Conservation (phyloP, 2,113 vertebrate genomes). For the Speoplatyrhinus poulsoni region DNA sequence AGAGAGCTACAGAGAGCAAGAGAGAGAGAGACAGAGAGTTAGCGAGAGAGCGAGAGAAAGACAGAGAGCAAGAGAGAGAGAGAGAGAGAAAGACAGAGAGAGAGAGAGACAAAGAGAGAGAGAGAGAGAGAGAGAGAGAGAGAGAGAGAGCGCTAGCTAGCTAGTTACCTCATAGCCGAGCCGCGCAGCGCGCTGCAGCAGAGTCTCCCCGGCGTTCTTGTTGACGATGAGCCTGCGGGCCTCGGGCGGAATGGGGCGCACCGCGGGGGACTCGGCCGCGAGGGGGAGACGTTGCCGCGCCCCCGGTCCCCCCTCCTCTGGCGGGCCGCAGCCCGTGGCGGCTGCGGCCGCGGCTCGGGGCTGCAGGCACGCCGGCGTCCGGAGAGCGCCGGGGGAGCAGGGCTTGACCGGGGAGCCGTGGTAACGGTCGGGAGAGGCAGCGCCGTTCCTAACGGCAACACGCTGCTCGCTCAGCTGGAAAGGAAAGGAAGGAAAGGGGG, state of each 20-base stretch:
- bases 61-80: conserved; percentile 4
- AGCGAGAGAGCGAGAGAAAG: background rate
- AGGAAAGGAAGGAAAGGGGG: conserved; percentile 58
- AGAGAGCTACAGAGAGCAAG: conserved; percentile 5
- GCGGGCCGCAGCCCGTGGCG: conserved; percentile 36
- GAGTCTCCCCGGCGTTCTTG: conserved; percentile 96
- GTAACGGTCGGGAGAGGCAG: conserved; percentile 71
- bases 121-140: background rate
- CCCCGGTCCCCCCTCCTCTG: conserved; percentile 39
- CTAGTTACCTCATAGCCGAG: conserved; percentile 90
- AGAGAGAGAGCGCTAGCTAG: background rate
- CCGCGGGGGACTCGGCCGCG: conserved; percentile 52
- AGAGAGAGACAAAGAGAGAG: background rate
- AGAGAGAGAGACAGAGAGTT: background rate
- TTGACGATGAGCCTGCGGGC: conserved; percentile 95
- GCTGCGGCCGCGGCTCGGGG: conserved; percentile 74
- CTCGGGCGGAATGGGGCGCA: conserved; percentile 92
- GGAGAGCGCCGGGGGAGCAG: conserved; percentile 67
- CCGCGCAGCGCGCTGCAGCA: conserved; percentile 92
- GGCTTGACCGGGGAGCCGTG: conserved; percentile 71
- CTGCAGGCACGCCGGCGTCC: conserved; percentile 63
- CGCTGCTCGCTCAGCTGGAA: conserved; percentile 69
- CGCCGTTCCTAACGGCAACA: conserved; percentile 59
- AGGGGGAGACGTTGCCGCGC: conserved; percentile 37
- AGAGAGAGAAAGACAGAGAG: conserved; percentile 4